Percentiles rank a stretch among this genome's conserved stretches.
phyloP scores from a whole-genome alignment of 2,797 vertebrate species.

The Chelon labrosus region DNA sequence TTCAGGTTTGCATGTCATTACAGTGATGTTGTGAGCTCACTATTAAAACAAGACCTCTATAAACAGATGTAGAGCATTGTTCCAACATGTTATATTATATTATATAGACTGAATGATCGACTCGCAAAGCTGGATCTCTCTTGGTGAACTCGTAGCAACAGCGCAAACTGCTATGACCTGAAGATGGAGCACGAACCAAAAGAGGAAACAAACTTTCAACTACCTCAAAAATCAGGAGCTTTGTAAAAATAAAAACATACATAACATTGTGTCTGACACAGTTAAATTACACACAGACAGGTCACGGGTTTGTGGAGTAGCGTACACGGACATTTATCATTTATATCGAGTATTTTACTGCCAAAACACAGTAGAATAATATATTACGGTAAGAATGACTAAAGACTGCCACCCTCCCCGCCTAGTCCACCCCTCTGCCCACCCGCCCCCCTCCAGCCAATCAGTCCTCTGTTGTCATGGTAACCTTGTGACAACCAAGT shows the following conservation, averaged over 20 bases:
- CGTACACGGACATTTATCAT: conserved; percentile 55
- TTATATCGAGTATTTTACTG: conserved; percentile 87
- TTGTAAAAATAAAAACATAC: conserved; percentile 60
- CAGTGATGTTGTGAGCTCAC: too few species aligned
- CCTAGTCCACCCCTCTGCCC: conserved; percentile 56
- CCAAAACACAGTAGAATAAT: conserved; percentile 92
- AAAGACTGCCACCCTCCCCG: conserved; percentile 68
- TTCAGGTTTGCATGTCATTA: background rate
- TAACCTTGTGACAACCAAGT: conserved; percentile 73
- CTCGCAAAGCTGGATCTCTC: background rate
- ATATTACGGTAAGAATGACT: conserved; percentile 83
- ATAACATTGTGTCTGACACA: conserved; percentile 34
- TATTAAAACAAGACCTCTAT: too few species aligned
- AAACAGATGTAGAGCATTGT: background rate
- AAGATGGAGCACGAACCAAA: background rate
- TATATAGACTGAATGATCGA: background rate
- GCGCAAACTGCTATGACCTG: background rate
- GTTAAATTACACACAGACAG: conserved; percentile 75
- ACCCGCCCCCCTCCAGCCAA: background rate
- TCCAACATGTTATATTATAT: background rate
- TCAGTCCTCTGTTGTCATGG: conserved; percentile 68
- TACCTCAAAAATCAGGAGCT: conserved; percentile 53
- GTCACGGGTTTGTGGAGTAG: conserved; percentile 25
- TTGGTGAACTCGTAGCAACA: background rate
- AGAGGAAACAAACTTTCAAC: conserved; percentile 27